These are phyloP conservation scores for Caenorhabditis panamensis DNA, from an alignment of 2,888 invertebrate genomes.

Conservation along the genomic window DNA sequence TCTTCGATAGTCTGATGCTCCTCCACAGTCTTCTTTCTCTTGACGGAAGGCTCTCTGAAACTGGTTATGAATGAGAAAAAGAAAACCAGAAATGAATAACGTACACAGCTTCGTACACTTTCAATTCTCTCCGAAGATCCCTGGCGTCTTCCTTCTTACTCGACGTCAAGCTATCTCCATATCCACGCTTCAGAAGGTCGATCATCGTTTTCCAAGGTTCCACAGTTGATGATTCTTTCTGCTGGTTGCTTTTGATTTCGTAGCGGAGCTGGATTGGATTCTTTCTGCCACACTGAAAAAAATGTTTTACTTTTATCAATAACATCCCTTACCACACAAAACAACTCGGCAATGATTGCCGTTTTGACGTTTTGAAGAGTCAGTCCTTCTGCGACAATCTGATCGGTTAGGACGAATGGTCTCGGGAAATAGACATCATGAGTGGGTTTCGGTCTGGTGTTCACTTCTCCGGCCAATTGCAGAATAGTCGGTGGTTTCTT, in stretches of 20 bases:
- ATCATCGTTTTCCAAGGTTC: slow-evolving; percentile 69
- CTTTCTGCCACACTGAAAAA: slow-evolving; percentile 67
- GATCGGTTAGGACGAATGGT: slow-evolving; percentile 58
- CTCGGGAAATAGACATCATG: slow-evolving; percentile 44
- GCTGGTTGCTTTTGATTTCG: slow-evolving; percentile 20
- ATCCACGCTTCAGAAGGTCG: slow-evolving; percentile 62
- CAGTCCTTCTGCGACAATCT: slow-evolving; percentile 63
- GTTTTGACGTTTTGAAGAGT: slow-evolving; percentile 56
- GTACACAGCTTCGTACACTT: not conserved
- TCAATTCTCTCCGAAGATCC: not conserved
- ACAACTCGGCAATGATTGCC: slow-evolving; percentile 71
- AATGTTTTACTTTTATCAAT: not conserved
- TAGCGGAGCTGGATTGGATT: slow-evolving; percentile 64
- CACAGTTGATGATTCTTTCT: not conserved
- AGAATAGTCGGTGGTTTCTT: not conserved
- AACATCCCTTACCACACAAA: slow-evolving; percentile 62
- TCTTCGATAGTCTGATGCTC: not conserved
- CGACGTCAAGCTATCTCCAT: slow-evolving; percentile 60
- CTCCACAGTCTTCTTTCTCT: slow-evolving; percentile 4
- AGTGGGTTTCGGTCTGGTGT: slow-evolving; percentile 34
- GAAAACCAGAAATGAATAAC: not conserved
- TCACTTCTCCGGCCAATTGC: slow-evolving; percentile 7
- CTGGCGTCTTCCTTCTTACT: slow-evolving; percentile 21
- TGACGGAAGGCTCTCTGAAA: slow-evolving; percentile 10
- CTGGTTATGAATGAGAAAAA: not conserved